Base-by-base conservation (phyloP, 2,113 vertebrate genomes). In the Eudyptes chrysolophus region DNA sequence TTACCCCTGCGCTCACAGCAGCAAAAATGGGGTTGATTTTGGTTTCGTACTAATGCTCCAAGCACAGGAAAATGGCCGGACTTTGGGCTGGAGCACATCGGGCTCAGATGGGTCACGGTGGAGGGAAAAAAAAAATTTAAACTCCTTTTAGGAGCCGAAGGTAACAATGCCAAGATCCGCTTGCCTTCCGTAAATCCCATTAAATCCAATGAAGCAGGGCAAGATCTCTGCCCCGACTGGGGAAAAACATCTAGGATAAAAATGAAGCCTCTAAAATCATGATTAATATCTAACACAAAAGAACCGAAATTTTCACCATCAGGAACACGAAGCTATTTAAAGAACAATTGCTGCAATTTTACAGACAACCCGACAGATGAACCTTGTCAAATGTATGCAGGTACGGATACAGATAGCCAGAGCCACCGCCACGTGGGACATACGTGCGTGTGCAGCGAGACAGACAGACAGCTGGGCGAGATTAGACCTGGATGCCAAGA, bases 301-400 rank as follows among this genome's bases (percentile, higher is more conserved):
- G 93, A 44, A 48, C 48, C 13, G 58, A 91, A 82, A 94, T 76
- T 57, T 42, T 60, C 92, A 29, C 84, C 84, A 13, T 61, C 66
- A 29, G 94, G 83, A 85, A 58, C 8, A 9, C 88, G 93, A 55
- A 90, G 94, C 94, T 94, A 85, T 94, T 97, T 95, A 92, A 93
- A 34, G 94, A 85, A 94, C 94, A 96, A 97, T 92, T 68, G 95
- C 95, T 79, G 96, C 90, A 82, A 90, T 92, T 95, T 92, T 32
- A 40, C 66, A 74, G 82, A 22, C 92, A 89, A 65, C 58, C 87
- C 72, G 1, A 26, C 49, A 48, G 95, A 51, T 46, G 78, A 96
- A 87, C 96, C 95, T 34, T 54, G 81, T 62, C 92, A 44, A 19
- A 32, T 2, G 15, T 1, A 25, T 2, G 58, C 94, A 66, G 92